Evolutionary conservation across 1,140 invertebrate species (phyloP).

Genomic region (Pinna nobilis): DNA sequence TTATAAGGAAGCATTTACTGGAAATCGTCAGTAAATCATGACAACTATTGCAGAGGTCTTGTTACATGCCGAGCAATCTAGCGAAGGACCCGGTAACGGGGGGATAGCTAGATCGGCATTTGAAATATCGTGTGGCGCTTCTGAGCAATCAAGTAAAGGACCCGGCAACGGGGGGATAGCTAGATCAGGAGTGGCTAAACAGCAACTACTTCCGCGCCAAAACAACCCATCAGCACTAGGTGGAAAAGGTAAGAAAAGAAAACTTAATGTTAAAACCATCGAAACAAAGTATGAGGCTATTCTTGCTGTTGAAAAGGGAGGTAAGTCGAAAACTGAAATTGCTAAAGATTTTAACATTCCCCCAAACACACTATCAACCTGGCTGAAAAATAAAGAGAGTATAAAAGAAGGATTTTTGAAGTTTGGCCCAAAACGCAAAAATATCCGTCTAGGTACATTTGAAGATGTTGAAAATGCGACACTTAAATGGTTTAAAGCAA

Average conservation of each 20-base stretch:
- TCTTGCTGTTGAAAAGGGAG: slow-evolving; percentile 1
- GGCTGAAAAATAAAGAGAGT: slow-evolving; percentile 33
- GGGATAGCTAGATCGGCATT: background rate
- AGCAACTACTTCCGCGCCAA: background rate
- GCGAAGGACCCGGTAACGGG: background rate
- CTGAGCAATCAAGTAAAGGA: slow-evolving; percentile 5
- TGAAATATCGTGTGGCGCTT: background rate
- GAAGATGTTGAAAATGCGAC: slow-evolving; percentile 22
- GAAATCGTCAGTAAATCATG: background rate
- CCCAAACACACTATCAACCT: slow-evolving; percentile 7
- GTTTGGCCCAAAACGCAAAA: slow-evolving; percentile 14
- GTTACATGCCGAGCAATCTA: background rate
- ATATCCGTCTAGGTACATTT: slow-evolving; percentile 4
- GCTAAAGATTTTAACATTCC: slow-evolving; percentile 2
- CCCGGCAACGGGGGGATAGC: background rate
- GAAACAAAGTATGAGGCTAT: slow-evolving; percentile 22
- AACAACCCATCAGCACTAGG: slow-evolving; percentile 5
- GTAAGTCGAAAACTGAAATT: background rate
- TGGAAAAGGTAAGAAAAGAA: slow-evolving; percentile 3
- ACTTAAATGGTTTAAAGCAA: slow-evolving; percentile 29
- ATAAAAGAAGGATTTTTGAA: slow-evolving; percentile 9
- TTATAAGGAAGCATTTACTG: background rate
- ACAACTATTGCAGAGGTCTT: background rate
- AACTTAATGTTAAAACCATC: background rate
- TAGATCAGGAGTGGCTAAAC: background rate